A percentile compares a stretch with the other conserved stretches of the same genome.
Evolutionary conservation across 2,888 invertebrate genomes (phyloP).

Genomic region (Aphidius colemani): DNA sequence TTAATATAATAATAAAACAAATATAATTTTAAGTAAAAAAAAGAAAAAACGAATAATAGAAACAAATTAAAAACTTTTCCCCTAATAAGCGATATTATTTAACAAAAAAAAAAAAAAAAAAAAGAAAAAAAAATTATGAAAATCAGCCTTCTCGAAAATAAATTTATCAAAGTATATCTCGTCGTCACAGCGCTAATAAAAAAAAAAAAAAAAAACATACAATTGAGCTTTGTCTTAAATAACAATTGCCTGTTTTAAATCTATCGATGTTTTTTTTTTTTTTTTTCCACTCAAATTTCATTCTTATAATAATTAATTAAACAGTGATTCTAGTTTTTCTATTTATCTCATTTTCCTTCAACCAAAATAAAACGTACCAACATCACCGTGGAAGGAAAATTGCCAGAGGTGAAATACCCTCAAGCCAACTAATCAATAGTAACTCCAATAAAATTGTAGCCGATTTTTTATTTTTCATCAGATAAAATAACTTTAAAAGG

Average conservation of each 20-base stretch:
- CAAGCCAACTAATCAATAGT: constrained; percentile 18
- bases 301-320: constrained; percentile 5
- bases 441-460: constrained; percentile 10
- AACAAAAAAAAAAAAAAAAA: constrained; percentile 42
- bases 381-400: constrained; percentile 35
- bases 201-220: constrained; percentile 9
- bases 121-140: constrained; percentile 52
- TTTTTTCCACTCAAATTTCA: constrained; percentile 8
- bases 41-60: constrained; percentile 35
- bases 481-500: constrained; percentile 10
- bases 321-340: constrained; percentile 6
- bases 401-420: constrained; percentile 35
- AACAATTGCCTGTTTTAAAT: too few species aligned
- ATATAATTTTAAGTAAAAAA: constrained; percentile 19
- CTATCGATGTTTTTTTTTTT: background rate
- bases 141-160: constrained; percentile 58
- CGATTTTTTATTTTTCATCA: constrained; percentile 16
- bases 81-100: constrained; percentile 43
- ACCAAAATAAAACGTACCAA: too few species aligned
- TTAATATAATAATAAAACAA: constrained; percentile 32
- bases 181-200: constrained; percentile 57
- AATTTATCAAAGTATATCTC: constrained; percentile 52
- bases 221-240: constrained; percentile 8
- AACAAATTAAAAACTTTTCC: constrained; percentile 29
- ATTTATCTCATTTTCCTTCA: background rate